phyloP scores from a whole-genome alignment of 2,888 invertebrate species.

The Brachyopa scutellaris region DNA sequence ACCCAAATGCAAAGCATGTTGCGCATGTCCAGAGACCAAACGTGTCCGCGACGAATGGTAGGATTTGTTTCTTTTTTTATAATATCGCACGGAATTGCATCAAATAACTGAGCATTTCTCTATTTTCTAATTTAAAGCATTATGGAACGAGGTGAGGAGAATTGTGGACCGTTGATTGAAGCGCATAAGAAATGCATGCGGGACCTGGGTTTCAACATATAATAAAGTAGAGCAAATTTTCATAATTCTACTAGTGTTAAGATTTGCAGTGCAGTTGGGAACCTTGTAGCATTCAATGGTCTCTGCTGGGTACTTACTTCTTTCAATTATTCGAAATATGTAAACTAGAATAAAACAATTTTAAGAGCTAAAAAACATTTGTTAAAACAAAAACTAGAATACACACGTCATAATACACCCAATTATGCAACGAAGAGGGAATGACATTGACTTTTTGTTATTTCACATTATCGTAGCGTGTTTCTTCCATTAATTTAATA shows the following conservation, averaged over 20 bases:
- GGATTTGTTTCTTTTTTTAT: conserved; percentile 74
- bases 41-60: conserved; percentile 95
- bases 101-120: background rate
- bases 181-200: conserved; percentile 99
- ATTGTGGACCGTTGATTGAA: conserved; percentile 94
- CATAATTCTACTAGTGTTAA: conserved; percentile 2
- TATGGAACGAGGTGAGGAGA: conserved; percentile 94
- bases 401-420: too few relatives aligned
- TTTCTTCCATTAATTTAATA: too few relatives aligned
- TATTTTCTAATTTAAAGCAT: conserved; percentile 86
- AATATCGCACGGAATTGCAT: background rate
- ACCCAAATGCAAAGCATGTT: conserved; percentile 95
- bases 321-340: conserved; percentile 23
- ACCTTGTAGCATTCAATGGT: background rate
- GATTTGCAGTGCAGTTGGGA: conserved; percentile 12
- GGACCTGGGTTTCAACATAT: conserved; percentile 97
- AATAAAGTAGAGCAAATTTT: conserved; percentile 75
- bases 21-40: conserved; percentile 98
- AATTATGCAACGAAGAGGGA: conserved; percentile 29
- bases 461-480: too few relatives aligned
- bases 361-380: too few relatives aligned
- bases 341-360: conserved; percentile 29
- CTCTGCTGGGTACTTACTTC: conserved; percentile 15
- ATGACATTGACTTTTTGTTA: conserved; percentile 49
- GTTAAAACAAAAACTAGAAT: too few relatives aligned